Evolutionary conservation across 2,113 vertebrate genomes (phyloP), one percentile per base, ranked within the genome.

Genomic region (Thamnaconus septentrionalis): DNA sequence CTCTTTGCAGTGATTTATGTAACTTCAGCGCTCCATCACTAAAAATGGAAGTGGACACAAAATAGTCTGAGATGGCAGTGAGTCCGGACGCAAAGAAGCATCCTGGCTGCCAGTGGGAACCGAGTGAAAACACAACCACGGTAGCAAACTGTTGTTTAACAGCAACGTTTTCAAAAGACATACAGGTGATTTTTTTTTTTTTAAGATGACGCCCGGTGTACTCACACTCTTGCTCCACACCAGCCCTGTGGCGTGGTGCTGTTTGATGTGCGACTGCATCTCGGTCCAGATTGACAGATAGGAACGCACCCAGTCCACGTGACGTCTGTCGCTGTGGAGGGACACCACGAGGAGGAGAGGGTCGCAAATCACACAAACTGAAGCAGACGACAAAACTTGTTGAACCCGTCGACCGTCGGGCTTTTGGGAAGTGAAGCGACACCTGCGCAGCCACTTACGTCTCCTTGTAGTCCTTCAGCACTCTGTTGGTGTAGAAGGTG

Each of bases 401-500:
- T 2, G 18, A 31, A 31, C 18, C 18, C 18, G 18, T 31, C 18
- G 1, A 31, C 18, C 2, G 18, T 31, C 18, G 2, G 2, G 18
- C 18, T 31, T 31, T 1, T 31, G 18, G 18, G 18, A 31, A 31
- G 18, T 31, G 18, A 31, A 31, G 18, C 18, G 18, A 31, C 18
- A 31, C 18, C 18, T 31, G 18, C 18, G 18, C 18, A 31, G 18
- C 18, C 48, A 92, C 92, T 58, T 94, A 98, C 97, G 74, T 95
- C 85, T 97, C 93, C 83, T 98, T 99, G 92, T 95, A 98, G 88
- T 98, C 95, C 85, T 98, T 99, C 69, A 99, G 90, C 52, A 99
- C 97, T 90, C 97, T 94, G 93, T 99, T 99, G 80, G 97, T 98
- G 88, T 99, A 99, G 90, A 99, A 99, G 57, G 93, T 97, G 75